Evolutionary conservation across 1,140 invertebrate species (phyloP), one percentile per base, ranked within the genome.

Genomic region (Hesperophylax magnus): DNA sequence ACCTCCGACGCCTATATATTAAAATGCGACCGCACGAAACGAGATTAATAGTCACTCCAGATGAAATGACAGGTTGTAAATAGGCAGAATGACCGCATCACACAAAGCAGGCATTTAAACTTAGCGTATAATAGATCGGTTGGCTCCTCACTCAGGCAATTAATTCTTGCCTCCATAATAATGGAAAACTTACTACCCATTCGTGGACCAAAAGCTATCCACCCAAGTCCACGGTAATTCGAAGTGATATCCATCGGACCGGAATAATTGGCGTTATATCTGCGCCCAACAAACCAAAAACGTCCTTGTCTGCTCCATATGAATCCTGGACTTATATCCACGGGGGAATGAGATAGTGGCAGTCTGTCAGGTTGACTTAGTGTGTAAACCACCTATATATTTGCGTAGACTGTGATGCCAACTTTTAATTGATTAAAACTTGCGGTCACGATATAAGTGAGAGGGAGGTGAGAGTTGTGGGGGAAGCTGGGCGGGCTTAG

Each of bases 401-500:
- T 83, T 79, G 78, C 81, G 78, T 78, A 18, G 81, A 80, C 80
- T 76, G 82, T 77, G 82, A 79, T 74, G 77, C 77, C 80, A 84
- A 84, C 77, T 84, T 84, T 84, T 84, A 84, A 84, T 84, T 80
- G 78, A 84, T 84, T 84, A 84, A 84, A 84, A 84, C 71, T 84
- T 84, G 82, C 65, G 77, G 77, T 83, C 82, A 76, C 79, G 71
- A 81, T 81, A 81, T 82, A 82, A 80, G 78, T 79, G 52, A 75
- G 75, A 56, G 63, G 63, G 22, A 15, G 39, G 39, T 47, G 39
- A 14, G 63, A 67, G n/a, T 61, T 61, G n/a, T 4, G 58, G 52
- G 24, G 39, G 39, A 14, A 2, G 69, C 58, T 67, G 31, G 61
- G 61, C 67, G 63, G 63, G 39, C 8, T 47, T 47, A 47, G 72